Evolutionary conservation across 2,888 invertebrate species (phyloP).

Genomic region (Empis stercorea): DNA sequence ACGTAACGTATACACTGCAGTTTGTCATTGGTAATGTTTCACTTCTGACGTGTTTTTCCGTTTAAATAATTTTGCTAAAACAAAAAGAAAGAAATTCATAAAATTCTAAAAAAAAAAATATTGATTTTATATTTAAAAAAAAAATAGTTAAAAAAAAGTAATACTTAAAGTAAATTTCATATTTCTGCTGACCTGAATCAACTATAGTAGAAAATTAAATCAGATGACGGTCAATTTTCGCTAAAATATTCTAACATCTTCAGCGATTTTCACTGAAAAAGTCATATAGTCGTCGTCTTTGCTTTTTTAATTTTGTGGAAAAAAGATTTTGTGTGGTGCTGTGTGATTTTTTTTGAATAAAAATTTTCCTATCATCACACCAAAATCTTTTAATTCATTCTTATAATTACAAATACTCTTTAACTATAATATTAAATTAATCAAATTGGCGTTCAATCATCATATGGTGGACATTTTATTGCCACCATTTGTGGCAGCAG

Average conservation of each 20-base stretch:
- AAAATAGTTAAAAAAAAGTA: not conserved
- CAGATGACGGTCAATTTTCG: no score
- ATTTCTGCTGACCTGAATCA: no score
- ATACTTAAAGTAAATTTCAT: not conserved
- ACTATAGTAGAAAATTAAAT: no score
- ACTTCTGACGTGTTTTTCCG: slow-evolving; percentile 1
- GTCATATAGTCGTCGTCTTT: no score
- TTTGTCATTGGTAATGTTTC: slow-evolving; percentile 7
- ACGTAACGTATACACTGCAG: slow-evolving; percentile 8
- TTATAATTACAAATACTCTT: no score
- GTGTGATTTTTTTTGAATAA: no score
- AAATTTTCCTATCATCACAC: no score
- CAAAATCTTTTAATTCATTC: no score
- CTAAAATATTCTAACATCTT: no score
- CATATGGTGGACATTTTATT: slow-evolving; percentile 32
- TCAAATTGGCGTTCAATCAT: slow-evolving; percentile 13
- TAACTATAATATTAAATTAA: not conserved
- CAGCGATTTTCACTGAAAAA: no score
- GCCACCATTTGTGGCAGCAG: slow-evolving; percentile 25
- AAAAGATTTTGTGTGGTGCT: no score
- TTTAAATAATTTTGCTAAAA: not conserved
- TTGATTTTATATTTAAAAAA: not conserved
- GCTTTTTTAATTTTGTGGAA: no score
- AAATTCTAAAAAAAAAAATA: not conserved
- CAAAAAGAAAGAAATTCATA: not conserved